Percentiles rank a stretch among this genome's conserved stretches.
These are phyloP conservation scores for Grantiella picta DNA, from an alignment of 2,113 vertebrate genomes.

Conservation along the genomic window DNA sequence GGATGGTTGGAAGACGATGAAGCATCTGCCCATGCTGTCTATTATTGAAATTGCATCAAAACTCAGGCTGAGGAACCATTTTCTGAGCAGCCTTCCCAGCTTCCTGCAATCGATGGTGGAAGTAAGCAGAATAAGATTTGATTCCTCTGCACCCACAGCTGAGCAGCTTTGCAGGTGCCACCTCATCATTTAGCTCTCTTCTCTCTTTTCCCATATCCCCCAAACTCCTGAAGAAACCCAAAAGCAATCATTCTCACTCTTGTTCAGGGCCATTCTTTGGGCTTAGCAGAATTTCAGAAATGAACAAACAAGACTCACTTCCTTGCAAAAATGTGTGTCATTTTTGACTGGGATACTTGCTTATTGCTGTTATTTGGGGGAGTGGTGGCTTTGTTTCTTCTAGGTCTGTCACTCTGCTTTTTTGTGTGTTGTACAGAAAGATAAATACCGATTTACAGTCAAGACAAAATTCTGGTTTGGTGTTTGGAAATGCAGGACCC, in stretches of 20 bases:
- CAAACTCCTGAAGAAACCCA: background rate
- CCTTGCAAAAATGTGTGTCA: accelerated
- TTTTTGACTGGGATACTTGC: background rate
- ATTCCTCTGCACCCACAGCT: background rate
- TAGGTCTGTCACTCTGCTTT: background rate
- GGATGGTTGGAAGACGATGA: slow-evolving; percentile 11
- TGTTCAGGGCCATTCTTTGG: accelerated
- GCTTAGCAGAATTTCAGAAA: background rate
- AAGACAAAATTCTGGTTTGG: background rate
- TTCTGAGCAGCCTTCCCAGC: background rate
- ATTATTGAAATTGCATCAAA: background rate
- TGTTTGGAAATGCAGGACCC: background rate
- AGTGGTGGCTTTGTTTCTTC: background rate
- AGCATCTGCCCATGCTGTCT: background rate
- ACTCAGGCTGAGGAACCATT: background rate
- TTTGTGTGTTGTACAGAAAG: background rate
- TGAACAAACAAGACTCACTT: background rate
- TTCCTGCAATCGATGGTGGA: background rate
- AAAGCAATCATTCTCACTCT: accelerated
- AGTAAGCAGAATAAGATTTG: background rate
- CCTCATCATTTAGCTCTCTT: background rate
- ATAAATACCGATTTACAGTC: background rate
- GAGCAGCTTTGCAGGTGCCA: background rate
- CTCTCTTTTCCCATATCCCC: background rate
- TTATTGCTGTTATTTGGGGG: background rate